Percentiles rank a stretch among this genome's conserved stretches.
phyloP scores from a whole-genome alignment of 2,888 invertebrate species.

The Polylopha cassiicola region DNA sequence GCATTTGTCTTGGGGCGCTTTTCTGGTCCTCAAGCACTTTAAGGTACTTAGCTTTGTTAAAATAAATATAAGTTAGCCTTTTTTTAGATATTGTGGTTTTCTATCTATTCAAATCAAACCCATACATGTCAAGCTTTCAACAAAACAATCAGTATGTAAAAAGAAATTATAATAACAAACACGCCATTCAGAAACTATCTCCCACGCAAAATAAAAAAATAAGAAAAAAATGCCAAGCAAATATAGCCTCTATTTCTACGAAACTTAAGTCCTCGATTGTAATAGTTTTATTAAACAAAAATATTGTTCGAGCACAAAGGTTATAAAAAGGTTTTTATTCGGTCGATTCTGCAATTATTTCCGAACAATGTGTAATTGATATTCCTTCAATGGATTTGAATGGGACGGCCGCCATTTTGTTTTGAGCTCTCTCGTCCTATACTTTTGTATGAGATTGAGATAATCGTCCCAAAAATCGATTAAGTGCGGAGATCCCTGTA shows the following conservation, averaged over 20 bases:
- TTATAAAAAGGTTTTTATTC: conserved; percentile 52
- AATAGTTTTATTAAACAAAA: conserved; percentile 25
- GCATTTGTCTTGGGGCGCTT: no score
- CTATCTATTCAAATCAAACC: conserved; percentile 24
- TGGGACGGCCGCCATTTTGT: conserved; percentile 37
- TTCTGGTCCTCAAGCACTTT: no score
- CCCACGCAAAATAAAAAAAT: conserved; percentile 28
- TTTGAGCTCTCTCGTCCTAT: conserved; percentile 26
- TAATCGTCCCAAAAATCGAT: not conserved
- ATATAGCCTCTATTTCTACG: conserved; percentile 7
- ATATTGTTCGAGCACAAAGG: conserved; percentile 38
- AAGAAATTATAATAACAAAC: conserved; percentile 20
- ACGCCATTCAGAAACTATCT: conserved; percentile 19
- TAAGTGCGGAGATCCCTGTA: conserved; percentile 25
- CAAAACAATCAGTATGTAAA: conserved; percentile 6
- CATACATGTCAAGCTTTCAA: conserved; percentile 21
- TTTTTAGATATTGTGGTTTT: conserved; percentile 19
- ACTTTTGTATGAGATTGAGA: conserved; percentile 11
- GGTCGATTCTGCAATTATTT: conserved; percentile 52
- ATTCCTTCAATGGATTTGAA: conserved; percentile 58
- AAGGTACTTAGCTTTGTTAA: not conserved
- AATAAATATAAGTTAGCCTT: conserved; percentile 3
- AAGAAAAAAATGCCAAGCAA: conserved; percentile 24
- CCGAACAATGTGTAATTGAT: conserved; percentile 67
- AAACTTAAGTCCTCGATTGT: not conserved